Percentiles rank a stretch among this genome's conserved stretches.
These are phyloP conservation scores for Chironomus tepperi DNA, from an alignment of 1,140 invertebrate species.

Conservation along the genomic window DNA sequence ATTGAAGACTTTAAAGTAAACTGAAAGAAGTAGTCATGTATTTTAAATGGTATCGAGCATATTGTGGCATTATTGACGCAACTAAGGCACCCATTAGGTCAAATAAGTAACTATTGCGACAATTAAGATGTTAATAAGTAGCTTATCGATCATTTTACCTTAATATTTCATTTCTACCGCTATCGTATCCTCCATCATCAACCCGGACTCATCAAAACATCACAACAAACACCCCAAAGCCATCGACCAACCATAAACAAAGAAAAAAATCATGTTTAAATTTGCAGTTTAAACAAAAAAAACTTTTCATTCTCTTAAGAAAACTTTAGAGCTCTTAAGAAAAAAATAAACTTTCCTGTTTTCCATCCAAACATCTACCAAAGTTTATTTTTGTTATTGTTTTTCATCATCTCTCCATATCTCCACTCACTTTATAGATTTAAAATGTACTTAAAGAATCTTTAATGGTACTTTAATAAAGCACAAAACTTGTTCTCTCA, in stretches of 20 bases:
- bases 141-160: too few relatives aligned
- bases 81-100: too few relatives aligned
- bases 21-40: too few relatives aligned
- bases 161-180: too few relatives aligned
- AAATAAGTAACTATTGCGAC: too few relatives aligned
- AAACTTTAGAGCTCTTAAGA: neutral
- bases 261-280: neutral
- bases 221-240: neutral
- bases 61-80: too few relatives aligned
- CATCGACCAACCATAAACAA: neutral
- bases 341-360: neutral
- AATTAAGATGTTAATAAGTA: too few relatives aligned
- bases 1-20: too few relatives aligned
- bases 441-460: conserved; percentile 14
- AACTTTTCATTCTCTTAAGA: neutral
- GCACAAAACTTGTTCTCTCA: neutral
- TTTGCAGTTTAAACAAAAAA: neutral
- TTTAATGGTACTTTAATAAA: conserved; percentile 14
- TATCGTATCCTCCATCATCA: too few relatives aligned
- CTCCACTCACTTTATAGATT: neutral
- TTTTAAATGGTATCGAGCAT: too few relatives aligned
- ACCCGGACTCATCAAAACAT: neutral
- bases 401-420: neutral
- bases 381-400: conserved; percentile 10
- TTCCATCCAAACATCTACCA: neutral